Percentiles rank a stretch among this genome's conserved stretches.
Conservation (phyloP, 2,888 invertebrate genomes). For the Drosophila kokeensis region DNA sequence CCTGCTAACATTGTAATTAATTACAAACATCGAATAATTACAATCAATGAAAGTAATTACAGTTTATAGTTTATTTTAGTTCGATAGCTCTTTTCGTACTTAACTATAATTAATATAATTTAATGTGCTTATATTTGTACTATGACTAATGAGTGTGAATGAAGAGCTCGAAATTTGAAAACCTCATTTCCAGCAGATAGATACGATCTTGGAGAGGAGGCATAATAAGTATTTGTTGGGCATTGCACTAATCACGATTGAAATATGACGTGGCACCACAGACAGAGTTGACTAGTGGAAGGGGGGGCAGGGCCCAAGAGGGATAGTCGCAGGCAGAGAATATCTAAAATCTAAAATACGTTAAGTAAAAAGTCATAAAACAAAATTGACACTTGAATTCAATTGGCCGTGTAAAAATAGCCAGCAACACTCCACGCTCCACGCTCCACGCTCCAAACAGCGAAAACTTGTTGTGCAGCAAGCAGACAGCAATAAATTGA, state of each 20-base stretch:
- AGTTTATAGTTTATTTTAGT: background rate
- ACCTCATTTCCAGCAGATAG: background rate
- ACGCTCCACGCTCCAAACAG: background rate
- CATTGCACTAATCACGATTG: constrained; percentile 15
- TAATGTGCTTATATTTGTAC: background rate
- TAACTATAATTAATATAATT: background rate
- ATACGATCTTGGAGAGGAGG: background rate
- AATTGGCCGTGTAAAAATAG: constrained; percentile 54
- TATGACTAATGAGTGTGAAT: background rate
- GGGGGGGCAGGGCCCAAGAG: background rate
- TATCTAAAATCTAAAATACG: constrained; percentile 27
- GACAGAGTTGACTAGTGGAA: background rate
- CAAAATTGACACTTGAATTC: constrained; percentile 65
- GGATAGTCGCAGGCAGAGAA: background rate
- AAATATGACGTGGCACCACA: constrained; percentile 28
- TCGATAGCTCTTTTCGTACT: background rate
- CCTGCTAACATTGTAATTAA: background rate
- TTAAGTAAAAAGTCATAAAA: constrained; percentile 35
- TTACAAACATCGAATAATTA: background rate
- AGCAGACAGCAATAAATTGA: constrained; percentile 26
- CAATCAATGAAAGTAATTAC: background rate
- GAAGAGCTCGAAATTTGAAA: background rate
- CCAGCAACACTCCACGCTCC: background rate
- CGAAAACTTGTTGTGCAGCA: constrained; percentile 21
- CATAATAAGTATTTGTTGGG: background rate